Conservation (phyloP, 2,113 vertebrate genomes). For the Melozone crissalis region DNA sequence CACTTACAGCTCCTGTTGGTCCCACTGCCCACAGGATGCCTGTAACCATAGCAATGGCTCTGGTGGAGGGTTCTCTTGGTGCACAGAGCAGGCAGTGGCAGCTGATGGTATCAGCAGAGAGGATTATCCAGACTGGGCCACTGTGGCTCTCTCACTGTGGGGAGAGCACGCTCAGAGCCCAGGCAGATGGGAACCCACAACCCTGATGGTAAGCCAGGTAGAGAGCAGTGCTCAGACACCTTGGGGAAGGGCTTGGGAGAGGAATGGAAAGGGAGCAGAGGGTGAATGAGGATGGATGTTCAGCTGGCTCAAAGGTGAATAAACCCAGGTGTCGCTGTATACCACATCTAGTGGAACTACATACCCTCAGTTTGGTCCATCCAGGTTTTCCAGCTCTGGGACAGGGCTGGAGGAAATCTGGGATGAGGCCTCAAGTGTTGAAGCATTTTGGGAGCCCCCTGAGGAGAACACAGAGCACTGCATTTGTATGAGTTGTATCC, state of each 20-base stretch:
- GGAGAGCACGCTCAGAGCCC: background rate
- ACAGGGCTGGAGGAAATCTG: background rate
- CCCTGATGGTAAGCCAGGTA: background rate
- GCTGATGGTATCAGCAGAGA: constrained; percentile 12
- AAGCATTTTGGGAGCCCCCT: background rate
- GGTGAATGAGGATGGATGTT: background rate
- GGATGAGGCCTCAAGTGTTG: background rate
- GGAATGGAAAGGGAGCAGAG: background rate
- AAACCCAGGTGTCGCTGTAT: background rate
- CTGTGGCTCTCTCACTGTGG: background rate
- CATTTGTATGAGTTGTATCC: background rate
- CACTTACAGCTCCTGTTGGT: constrained; percentile 45
- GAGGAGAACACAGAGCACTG: background rate
- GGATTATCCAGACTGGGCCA: background rate
- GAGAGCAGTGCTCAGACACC: background rate
- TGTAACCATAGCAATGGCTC: constrained; percentile 58
- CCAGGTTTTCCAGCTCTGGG: background rate
- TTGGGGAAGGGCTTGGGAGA: background rate
- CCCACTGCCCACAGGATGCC: constrained; percentile 3
- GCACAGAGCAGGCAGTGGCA: background rate
- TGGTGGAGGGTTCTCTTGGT: constrained; percentile 14
- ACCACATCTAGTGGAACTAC: background rate
- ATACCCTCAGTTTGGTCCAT: background rate
- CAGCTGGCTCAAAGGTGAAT: background rate
- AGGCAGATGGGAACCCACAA: background rate